Percentiles rank a stretch among this genome's conserved stretches.
Evolutionary conservation across 2,797 vertebrate species (phyloP).

Genomic region (Poecilia gillii): DNA sequence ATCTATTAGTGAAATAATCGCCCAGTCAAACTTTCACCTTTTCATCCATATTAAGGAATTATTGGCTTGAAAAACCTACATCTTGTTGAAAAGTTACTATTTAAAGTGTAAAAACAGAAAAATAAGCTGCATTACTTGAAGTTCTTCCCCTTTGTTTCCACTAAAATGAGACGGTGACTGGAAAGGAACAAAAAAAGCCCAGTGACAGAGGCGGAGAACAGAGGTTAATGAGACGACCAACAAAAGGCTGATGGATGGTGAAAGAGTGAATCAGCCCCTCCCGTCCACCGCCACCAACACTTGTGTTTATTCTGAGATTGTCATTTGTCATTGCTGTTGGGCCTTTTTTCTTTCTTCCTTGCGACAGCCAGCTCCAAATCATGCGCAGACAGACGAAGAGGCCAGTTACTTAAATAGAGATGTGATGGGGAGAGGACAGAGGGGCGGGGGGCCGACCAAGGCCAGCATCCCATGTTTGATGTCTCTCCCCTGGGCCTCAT

Average conservation of each 20-base stretch:
- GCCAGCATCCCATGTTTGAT: conserved; percentile 77
- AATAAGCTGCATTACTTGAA: not conserved
- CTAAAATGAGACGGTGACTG: conserved; percentile 12
- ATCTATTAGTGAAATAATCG: too few relatives aligned
- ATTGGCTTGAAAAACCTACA: too few relatives aligned
- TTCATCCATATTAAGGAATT: too few relatives aligned
- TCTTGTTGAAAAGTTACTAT: too few relatives aligned
- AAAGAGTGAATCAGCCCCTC: conserved; percentile 75
- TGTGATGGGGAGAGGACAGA: conserved; percentile 29
- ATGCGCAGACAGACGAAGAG: conserved; percentile 74
- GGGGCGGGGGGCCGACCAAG: conserved; percentile 46
- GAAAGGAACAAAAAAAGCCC: conserved; percentile 19
- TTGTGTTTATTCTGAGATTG: conserved; percentile 76
- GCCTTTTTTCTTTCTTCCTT: conserved; percentile 66
- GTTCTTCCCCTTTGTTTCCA: not conserved
- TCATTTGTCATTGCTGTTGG: conserved; percentile 74
- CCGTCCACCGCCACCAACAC: conserved; percentile 45
- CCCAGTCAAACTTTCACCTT: too few relatives aligned
- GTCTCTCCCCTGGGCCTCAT: conserved; percentile 76
- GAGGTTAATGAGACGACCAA: conserved; percentile 67
- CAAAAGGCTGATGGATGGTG: conserved; percentile 67
- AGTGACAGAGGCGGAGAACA: conserved; percentile 58
- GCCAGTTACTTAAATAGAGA: conserved; percentile 74
- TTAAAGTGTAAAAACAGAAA: not conserved
- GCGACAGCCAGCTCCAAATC: conserved; percentile 69